Evolutionary conservation across 2,113 vertebrate species (phyloP).

Genomic region (Anguilla rostrata): DNA sequence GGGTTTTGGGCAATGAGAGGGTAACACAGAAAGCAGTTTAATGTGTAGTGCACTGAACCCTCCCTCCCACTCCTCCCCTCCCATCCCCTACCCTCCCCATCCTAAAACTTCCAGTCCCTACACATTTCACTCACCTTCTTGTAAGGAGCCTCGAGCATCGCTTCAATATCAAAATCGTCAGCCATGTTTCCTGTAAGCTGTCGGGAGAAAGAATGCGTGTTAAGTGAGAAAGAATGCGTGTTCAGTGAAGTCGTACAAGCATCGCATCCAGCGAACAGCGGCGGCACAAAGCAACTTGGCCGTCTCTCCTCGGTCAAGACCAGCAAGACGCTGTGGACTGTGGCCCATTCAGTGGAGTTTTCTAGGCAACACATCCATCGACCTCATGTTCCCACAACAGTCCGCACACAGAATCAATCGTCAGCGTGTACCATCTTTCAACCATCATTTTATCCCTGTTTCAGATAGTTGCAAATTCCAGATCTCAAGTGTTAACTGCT

Average conservation of each 20-base stretch:
- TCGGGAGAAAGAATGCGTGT: background rate
- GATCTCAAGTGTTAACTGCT: no score
- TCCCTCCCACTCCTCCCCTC: background rate
- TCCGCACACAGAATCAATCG: no score
- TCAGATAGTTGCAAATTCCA: no score
- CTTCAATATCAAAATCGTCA: conserved; percentile 99
- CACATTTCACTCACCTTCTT: conserved; percentile 88
- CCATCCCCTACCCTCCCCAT: background rate
- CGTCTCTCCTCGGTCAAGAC: no score
- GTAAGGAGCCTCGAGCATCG: conserved; percentile 98
- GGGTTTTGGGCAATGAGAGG: conserved; percentile 73
- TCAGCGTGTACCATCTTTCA: no score
- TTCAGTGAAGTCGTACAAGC: background rate
- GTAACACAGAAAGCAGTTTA: conserved; percentile 82
- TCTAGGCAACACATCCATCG: no score
- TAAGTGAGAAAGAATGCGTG: background rate
- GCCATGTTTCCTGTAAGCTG: conserved; percentile 80
- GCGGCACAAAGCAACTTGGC: background rate
- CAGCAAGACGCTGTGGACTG: no score
- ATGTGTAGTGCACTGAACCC: conserved; percentile 64
- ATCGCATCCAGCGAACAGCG: background rate
- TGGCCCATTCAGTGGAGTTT: no score
- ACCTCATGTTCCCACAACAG: no score
- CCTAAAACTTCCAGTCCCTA: conserved; percentile 46
- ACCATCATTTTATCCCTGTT: no score